phyloP scores from a whole-genome alignment of 2,888 invertebrate genomes.

The Coecobrya sp. region DNA sequence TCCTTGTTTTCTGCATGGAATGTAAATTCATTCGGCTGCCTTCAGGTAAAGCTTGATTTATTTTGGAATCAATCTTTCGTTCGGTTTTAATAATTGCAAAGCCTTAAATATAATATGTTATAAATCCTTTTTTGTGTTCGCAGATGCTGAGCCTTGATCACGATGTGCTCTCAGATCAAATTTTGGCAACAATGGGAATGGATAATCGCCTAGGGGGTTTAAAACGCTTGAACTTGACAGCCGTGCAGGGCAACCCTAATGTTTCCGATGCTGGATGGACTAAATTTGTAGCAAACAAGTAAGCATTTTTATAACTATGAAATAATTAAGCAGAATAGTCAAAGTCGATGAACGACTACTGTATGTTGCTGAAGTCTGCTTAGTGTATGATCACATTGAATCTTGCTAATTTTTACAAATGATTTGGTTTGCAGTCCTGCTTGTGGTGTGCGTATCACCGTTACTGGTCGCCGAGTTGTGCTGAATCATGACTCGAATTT shows the following conservation, averaged over 20 bases:
- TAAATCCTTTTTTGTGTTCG: not conserved
- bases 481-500: conserved; percentile 84
- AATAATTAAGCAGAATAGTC: too few species aligned
- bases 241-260: conserved; percentile 79
- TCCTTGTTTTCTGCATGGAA: conserved; percentile 65
- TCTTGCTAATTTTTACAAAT: not conserved
- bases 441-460: conserved; percentile 84
- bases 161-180: conserved; percentile 83
- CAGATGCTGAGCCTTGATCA: conserved; percentile 86
- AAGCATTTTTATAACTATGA: conserved; percentile 50
- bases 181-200: conserved; percentile 82
- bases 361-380: too few species aligned
- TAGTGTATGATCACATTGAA: too few species aligned
- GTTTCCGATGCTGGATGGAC: conserved; percentile 85
- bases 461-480: conserved; percentile 81
- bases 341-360: too few species aligned
- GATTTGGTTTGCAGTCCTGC: conserved; percentile 83
- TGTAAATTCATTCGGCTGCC: conserved; percentile 71
- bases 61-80: not conserved
- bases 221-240: conserved; percentile 83
- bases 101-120: not conserved
- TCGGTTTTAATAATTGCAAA: not conserved
- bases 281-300: conserved; percentile 83
- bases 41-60: conserved; percentile 75
- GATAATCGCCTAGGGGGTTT: conserved; percentile 81